Percentiles rank a stretch among this genome's conserved stretches.
These are phyloP conservation scores for Gisinianus flammeolus DNA, from an alignment of 2,888 invertebrate species.

Conservation along the genomic window DNA sequence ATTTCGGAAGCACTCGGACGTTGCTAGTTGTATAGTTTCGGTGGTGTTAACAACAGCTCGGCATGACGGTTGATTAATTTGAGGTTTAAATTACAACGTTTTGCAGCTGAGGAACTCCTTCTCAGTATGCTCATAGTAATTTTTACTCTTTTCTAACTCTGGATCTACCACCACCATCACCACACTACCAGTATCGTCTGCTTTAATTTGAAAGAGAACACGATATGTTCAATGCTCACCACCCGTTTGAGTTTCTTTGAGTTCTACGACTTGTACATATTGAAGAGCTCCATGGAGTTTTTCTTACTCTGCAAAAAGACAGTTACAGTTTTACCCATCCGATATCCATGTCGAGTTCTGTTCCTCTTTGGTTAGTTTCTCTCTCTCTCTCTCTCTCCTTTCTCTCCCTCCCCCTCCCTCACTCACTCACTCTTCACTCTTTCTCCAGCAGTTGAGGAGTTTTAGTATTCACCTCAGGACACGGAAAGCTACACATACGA, in stretches of 20 bases:
- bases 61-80: slow-evolving; percentile 51
- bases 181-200: slow-evolving; percentile 28
- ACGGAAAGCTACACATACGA: slow-evolving; percentile 4
- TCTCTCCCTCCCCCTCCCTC: not conserved
- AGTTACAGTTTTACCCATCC: slow-evolving; percentile 9
- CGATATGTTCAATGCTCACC: not conserved
- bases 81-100: slow-evolving; percentile 47
- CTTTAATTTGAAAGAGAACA: slow-evolving; percentile 42
- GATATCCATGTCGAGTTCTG: slow-evolving; percentile 24
- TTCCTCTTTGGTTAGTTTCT: slow-evolving; percentile 35
- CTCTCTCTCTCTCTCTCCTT: not conserved
- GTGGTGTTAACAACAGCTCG: slow-evolving; percentile 46
- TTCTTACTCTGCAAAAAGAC: not conserved
- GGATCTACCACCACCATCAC: slow-evolving; percentile 24
- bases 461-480: slow-evolving; percentile 40
- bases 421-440: not conserved
- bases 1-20: slow-evolving; percentile 15
- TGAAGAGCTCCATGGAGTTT: not conserved
- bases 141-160: slow-evolving; percentile 32
- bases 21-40: slow-evolving; percentile 22
- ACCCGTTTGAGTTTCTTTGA: not conserved
- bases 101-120: slow-evolving; percentile 35
- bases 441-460: slow-evolving; percentile 27
- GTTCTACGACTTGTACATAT: not conserved
- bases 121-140: slow-evolving; percentile 27